Conservation (phyloP, 2,797 vertebrate genomes). For the Tapirus indicus region DNA sequence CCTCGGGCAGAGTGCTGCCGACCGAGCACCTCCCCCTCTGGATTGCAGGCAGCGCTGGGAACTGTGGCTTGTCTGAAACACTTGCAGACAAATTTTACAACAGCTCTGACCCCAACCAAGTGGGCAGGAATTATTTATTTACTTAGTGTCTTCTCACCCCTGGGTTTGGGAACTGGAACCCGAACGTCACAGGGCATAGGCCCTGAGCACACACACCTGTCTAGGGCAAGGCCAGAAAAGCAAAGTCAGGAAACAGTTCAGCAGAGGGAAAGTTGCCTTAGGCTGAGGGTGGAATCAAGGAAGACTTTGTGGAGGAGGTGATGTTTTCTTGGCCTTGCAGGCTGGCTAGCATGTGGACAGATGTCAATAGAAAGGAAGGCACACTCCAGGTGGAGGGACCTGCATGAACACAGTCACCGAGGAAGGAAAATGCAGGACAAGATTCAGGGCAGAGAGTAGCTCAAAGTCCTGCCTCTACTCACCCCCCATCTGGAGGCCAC, state of each 20-base stretch:
- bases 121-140: background rate
- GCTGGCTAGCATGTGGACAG: background rate
- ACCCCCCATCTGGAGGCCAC: background rate
- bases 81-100: background rate
- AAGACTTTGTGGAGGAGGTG: background rate
- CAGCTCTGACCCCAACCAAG: background rate
- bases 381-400: background rate
- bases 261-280: background rate
- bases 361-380: background rate
- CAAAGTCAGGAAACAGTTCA: background rate
- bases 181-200: background rate
- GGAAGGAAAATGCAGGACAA: background rate
- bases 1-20: background rate
- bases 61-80: background rate
- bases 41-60: background rate
- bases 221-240: background rate
- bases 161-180: background rate
- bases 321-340: background rate
- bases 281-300: background rate
- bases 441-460: background rate
- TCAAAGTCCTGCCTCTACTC: background rate
- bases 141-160: background rate
- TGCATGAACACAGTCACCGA: background rate
- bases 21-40: accelerated
- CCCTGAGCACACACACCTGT: background rate